Evolutionary conservation across 1,140 invertebrate species (phyloP).

Genomic region (Drosophila azteca): DNA sequence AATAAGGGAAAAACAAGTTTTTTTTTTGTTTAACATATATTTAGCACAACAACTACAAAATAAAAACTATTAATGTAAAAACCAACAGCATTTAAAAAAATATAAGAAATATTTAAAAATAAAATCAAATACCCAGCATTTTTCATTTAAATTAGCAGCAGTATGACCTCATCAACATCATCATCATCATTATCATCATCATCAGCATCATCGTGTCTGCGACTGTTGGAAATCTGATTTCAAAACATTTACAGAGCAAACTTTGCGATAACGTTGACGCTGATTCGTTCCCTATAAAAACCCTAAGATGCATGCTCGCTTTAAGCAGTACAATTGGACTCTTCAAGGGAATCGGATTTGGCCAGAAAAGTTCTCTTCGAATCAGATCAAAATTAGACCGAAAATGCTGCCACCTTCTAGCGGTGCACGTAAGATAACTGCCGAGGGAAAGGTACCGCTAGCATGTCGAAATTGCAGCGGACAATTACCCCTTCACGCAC

Average conservation of each 20-base stretch:
- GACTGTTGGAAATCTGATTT: slow-evolving; percentile 4
- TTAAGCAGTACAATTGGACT: no score
- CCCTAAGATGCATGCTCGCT: no score
- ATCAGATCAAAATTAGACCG: slow-evolving; percentile 32
- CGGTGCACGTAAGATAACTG: slow-evolving; percentile 20
- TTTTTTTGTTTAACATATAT: slow-evolving; percentile 78
- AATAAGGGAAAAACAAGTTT: slow-evolving; percentile 28
- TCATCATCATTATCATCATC: no score
- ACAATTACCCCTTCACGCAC: slow-evolving; percentile 34
- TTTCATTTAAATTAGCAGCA: slow-evolving; percentile 1
- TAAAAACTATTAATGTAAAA: slow-evolving; percentile 81
- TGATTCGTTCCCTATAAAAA: neutral
- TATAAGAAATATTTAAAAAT: slow-evolving; percentile 70
- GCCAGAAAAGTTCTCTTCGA: slow-evolving; percentile 23
- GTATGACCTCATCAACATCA: slow-evolving; percentile 7
- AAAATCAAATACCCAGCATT: neutral
- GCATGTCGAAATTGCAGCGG: slow-evolving; percentile 54
- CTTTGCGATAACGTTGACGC: slow-evolving; percentile 3
- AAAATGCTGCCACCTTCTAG: slow-evolving; percentile 60
- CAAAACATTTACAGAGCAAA: slow-evolving; percentile 37
- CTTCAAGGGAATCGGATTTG: no score
- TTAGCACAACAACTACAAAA: slow-evolving; percentile 79
- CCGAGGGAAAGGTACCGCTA: slow-evolving; percentile 15
- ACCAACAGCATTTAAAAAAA: slow-evolving; percentile 65
- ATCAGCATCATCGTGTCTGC: slow-evolving; percentile 1